Evolutionary conservation across 2,888 invertebrate genomes (phyloP).

Genomic region (Anthrax anthrax): DNA sequence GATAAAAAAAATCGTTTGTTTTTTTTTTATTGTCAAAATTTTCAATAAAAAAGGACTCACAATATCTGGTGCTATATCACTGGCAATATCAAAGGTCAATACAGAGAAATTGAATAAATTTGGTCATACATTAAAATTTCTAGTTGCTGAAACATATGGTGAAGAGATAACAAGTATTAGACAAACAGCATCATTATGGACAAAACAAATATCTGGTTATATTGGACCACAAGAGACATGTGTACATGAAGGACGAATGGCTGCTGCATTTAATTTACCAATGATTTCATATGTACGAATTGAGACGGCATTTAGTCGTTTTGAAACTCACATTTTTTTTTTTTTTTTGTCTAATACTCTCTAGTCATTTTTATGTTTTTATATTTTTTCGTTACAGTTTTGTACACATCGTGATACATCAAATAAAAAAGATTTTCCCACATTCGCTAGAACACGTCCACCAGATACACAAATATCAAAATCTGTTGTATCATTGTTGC

Average conservation of each 20-base stretch:
- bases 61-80: slow-evolving; percentile 68
- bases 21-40: too few relatives aligned
- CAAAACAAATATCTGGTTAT: slow-evolving; percentile 68
- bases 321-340: too few relatives aligned
- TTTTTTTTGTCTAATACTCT: too few relatives aligned
- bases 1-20: too few relatives aligned
- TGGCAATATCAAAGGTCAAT: slow-evolving; percentile 74
- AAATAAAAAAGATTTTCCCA: slow-evolving; percentile 74
- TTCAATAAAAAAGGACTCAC: slow-evolving; percentile 35
- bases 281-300: slow-evolving; percentile 94
- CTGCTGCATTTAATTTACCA: slow-evolving; percentile 83
- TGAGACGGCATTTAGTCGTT: too few relatives aligned
- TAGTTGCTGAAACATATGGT: slow-evolving; percentile 82
- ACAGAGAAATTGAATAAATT: slow-evolving; percentile 39
- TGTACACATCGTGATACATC: slow-evolving; percentile 83
- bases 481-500: slow-evolving; percentile 73
- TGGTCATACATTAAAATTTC: slow-evolving; percentile 62
- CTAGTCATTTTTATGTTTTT: too few relatives aligned
- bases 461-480: slow-evolving; percentile 90
- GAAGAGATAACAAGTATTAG: slow-evolving; percentile 75
- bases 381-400: slow-evolving; percentile 46
- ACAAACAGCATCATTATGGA: slow-evolving; percentile 73
- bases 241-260: slow-evolving; percentile 84
- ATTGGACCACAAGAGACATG: slow-evolving; percentile 76
- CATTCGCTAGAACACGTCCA: slow-evolving; percentile 82